phyloP scores from a whole-genome alignment of 1,140 invertebrate genomes.

The Drosophila parabipectinata region DNA sequence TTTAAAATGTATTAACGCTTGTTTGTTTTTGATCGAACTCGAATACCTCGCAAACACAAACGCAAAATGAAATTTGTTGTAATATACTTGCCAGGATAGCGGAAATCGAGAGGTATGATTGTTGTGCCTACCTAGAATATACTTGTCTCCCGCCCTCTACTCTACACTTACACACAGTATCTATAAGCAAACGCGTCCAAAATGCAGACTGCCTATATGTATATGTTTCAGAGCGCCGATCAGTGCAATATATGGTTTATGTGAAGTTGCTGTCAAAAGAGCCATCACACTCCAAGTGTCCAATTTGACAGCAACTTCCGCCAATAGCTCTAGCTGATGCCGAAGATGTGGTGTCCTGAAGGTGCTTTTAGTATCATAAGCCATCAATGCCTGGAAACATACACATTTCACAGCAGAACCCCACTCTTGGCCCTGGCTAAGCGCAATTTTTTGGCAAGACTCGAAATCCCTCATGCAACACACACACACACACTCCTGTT shows the following conservation, averaged over 20 bases:
- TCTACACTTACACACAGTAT: conserved; percentile 10
- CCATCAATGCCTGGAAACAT: not conserved
- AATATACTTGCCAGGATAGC: conserved; percentile 84
- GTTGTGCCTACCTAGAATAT: conserved; percentile 62
- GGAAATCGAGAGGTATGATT: conserved; percentile 84
- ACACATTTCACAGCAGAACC: not conserved
- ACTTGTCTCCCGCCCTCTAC: conserved; percentile 80
- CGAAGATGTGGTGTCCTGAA: too few species aligned
- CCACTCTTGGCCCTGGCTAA: not conserved
- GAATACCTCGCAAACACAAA: conserved; percentile 77
- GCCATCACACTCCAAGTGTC: too few species aligned
- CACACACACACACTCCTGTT: not conserved
- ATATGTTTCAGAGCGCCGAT: not conserved
- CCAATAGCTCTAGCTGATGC: too few species aligned
- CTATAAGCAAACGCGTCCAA: conserved; percentile 10
- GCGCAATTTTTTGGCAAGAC: not conserved
- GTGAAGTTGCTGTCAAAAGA: too few species aligned
- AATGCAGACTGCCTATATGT: conserved; percentile 34
- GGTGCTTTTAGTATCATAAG: not conserved
- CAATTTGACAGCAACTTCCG: too few species aligned
- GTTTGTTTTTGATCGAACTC: conserved; percentile 79
- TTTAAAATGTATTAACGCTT: conserved; percentile 71
- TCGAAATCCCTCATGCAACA: not conserved
- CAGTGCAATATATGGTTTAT: not conserved
- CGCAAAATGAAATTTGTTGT: conserved; percentile 84